Evolutionary conservation across 2,797 vertebrate species (phyloP).

Genomic region (Anguilla obscura): DNA sequence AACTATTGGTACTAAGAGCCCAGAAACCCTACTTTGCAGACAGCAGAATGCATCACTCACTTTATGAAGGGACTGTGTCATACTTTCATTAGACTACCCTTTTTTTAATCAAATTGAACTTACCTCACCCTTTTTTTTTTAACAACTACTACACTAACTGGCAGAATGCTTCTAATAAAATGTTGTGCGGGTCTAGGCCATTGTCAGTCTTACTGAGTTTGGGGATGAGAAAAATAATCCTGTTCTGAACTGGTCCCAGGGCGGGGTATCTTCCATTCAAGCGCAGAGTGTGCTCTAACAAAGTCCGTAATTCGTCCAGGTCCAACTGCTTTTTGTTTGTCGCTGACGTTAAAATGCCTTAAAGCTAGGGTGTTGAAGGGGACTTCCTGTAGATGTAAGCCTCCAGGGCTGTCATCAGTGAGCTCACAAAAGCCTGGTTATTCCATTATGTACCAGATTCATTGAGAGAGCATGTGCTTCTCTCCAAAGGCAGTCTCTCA

Average conservation of each 20-base stretch:
- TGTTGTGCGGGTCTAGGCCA: not conserved
- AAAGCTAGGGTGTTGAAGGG: not conserved
- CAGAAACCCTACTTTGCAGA: too few species aligned
- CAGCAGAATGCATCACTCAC: not conserved
- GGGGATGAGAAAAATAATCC: not conserved
- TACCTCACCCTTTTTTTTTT: not conserved
- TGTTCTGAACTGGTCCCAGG: not conserved
- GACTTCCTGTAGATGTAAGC: not conserved
- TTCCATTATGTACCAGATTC: not conserved
- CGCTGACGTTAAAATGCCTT: not conserved
- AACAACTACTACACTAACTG: not conserved
- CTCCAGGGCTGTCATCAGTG: not conserved
- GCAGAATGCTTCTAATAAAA: not conserved
- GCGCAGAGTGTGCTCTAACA: not conserved
- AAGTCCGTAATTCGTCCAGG: not conserved
- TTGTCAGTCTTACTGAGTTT: not conserved
- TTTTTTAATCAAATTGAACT: not conserved
- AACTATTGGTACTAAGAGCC: not conserved
- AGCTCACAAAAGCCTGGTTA: not conserved
- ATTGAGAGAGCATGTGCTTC: not conserved
- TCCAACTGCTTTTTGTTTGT: not conserved
- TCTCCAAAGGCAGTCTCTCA: slow-evolving; percentile 1
- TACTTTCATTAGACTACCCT: not conserved
- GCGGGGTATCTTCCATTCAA: not conserved
- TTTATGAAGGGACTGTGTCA: not conserved